Percentiles rank a stretch among this genome's conserved stretches.
Conservation (phyloP, 2,888 invertebrate genomes). For the Conomelus anceps region DNA sequence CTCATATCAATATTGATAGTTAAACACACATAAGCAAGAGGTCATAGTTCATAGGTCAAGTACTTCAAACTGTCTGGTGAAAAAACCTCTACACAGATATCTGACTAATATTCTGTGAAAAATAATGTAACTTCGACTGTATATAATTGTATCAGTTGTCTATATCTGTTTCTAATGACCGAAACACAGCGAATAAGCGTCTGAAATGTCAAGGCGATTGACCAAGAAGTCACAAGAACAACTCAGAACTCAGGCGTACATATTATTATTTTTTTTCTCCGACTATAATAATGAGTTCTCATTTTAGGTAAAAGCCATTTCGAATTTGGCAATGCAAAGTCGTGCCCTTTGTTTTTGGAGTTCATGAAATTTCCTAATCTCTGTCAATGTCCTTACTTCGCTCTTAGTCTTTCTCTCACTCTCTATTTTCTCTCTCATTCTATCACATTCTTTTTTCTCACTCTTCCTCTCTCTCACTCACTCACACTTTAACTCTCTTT, state of each 20-base stretch:
- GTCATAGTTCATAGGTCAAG: neutral
- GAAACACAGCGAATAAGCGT: no score
- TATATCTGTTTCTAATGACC: neutral
- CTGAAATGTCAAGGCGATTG: neutral
- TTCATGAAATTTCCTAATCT: neutral
- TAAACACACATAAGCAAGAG: neutral
- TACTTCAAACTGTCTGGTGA: neutral
- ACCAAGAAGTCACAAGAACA: neutral
- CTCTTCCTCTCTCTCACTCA: neutral
- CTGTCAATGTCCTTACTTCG: neutral
- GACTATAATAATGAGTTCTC: neutral
- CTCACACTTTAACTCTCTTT: neutral
- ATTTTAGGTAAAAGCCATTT: neutral
- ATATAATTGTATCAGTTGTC: neutral
- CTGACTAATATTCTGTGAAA: neutral
- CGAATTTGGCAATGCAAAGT: neutral
- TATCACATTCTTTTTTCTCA: neutral
- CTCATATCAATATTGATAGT: no score
- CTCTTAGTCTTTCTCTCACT: neutral
- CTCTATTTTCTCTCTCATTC: neutral
- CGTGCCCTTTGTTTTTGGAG: neutral
- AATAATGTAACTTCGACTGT: neutral
- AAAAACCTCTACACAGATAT: neutral
- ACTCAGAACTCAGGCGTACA: neutral
- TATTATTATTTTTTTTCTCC: neutral